These are phyloP conservation scores for Scaeva pyrastri DNA, from an alignment of 2,888 invertebrate species.

Conservation along the genomic window DNA sequence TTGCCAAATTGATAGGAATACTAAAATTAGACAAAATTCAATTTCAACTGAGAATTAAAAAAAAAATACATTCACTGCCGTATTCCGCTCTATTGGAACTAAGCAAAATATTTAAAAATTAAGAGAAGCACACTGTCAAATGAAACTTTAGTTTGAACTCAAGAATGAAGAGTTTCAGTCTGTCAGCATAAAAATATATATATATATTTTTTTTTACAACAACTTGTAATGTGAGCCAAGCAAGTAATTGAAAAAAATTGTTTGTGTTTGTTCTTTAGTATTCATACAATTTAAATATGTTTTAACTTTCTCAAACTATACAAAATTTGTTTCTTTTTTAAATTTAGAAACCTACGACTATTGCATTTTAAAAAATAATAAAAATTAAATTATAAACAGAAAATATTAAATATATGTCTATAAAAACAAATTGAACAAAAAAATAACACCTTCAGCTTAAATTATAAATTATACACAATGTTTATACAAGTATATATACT, in stretches of 20 bases:
- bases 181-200: slow-evolving; percentile 37
- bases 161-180: slow-evolving; percentile 3
- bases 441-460: slow-evolving; percentile 72
- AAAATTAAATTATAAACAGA: slow-evolving; percentile 19
- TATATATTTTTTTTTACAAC: slow-evolving; percentile 44
- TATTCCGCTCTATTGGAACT: slow-evolving; percentile 62
- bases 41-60: slow-evolving; percentile 13
- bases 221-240: slow-evolving; percentile 55
- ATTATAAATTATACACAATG: slow-evolving; percentile 73
- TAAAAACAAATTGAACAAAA: slow-evolving; percentile 16
- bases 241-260: slow-evolving; percentile 18
- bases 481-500: slow-evolving; percentile 71
- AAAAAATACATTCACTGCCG: slow-evolving; percentile 68
- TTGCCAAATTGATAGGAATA: slow-evolving; percentile 31
- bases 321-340: background rate
- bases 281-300: slow-evolving; percentile 28
- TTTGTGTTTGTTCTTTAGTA: slow-evolving; percentile 18
- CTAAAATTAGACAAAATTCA: slow-evolving; percentile 4
- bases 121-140: slow-evolving; percentile 21
- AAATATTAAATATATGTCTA: slow-evolving; percentile 27
- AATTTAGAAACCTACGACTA: slow-evolving; percentile 20
- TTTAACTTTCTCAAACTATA: slow-evolving; percentile 4
- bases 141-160: slow-evolving; percentile 5
- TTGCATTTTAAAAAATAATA: slow-evolving; percentile 34
- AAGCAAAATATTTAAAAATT: slow-evolving; percentile 33